A percentile compares a stretch with the other conserved stretches of the same genome.
Conservation (phyloP, 2,113 vertebrate genomes). For the Brachyistius frenatus region DNA sequence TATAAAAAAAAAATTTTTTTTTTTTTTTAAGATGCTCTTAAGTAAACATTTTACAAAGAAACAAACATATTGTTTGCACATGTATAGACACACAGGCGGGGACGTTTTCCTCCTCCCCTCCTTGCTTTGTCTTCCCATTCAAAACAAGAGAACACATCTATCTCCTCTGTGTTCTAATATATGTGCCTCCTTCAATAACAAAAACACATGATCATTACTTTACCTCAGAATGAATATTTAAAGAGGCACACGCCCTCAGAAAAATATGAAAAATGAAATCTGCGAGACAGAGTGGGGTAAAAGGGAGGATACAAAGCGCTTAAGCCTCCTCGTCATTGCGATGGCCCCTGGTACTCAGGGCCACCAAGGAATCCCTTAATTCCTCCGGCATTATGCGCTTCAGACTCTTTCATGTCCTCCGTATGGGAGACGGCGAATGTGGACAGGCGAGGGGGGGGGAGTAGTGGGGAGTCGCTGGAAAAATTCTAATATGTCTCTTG, state of each 20-base stretch:
- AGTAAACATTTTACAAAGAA: not conserved
- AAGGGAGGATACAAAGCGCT: constrained; percentile 85
- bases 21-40: not conserved
- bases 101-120: constrained; percentile 7
- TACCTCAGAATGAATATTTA: constrained; percentile 72
- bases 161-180: constrained; percentile 49
- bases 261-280: constrained; percentile 69
- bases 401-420: constrained; percentile 97
- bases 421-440: constrained; percentile 73
- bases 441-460: constrained; percentile 66
- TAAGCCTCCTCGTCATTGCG: constrained; percentile 92
- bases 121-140: constrained; percentile 1
- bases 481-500: constrained; percentile 94
- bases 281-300: constrained; percentile 59
- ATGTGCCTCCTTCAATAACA: constrained; percentile 64
- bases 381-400: constrained; percentile 96
- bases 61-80: not conserved
- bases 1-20: too few relatives aligned
- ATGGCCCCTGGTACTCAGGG: constrained; percentile 91
- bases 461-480: constrained; percentile 84
- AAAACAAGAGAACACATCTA: constrained; percentile 40
- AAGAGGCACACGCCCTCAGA: constrained; percentile 71
- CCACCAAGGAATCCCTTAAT: constrained; percentile 94
- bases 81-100: not conserved
- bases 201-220: constrained; percentile 65